A percentile compares a stretch with the other conserved stretches of the same genome.
phyloP scores from a whole-genome alignment of 2,888 invertebrate species.

The Luffia ferchaultella region DNA sequence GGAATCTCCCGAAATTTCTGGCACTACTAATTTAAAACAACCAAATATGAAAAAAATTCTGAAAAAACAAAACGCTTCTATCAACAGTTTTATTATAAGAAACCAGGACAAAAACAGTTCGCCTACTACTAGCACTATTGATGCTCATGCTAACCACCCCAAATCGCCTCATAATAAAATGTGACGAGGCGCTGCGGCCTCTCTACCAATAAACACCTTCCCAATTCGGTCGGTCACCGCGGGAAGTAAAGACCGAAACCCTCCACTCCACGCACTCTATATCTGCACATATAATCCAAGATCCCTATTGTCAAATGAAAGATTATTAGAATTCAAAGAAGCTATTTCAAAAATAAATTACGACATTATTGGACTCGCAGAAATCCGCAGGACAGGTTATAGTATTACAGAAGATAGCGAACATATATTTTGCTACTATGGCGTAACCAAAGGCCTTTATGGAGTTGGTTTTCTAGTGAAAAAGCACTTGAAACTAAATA shows the following conservation, averaged over 20 bases:
- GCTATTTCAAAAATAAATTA: too few relatives aligned
- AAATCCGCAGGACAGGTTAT: slow-evolving; percentile 4
- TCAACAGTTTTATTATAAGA: not conserved
- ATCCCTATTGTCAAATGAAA: not conserved
- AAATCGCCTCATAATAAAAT: not conserved
- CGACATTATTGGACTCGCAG: slow-evolving; percentile 7
- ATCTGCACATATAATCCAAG: not conserved
- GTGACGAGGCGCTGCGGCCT: not conserved
- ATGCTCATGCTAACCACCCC: not conserved
- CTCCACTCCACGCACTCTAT: too few relatives aligned
- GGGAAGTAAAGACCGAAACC: too few relatives aligned
- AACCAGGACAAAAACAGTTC: not conserved
- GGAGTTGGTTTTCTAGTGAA: slow-evolving; percentile 11
- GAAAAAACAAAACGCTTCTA: not conserved
- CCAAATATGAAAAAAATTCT: not conserved
- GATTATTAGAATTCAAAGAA: slow-evolving; percentile 1
- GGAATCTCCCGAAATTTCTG: not conserved
- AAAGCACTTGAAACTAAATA: slow-evolving; percentile 5
- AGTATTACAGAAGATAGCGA: slow-evolving; percentile 8
- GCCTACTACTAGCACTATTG: not conserved
- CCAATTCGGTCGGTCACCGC: not conserved
- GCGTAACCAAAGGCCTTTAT: slow-evolving; percentile 11
- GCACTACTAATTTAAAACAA: not conserved
- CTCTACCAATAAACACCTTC: too few relatives aligned
- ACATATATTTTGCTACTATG: slow-evolving; percentile 9